Percentiles rank a stretch among this genome's conserved stretches.
Conservation (phyloP, 2,797 vertebrate species). For the Muraenolepis orangiensis region DNA sequence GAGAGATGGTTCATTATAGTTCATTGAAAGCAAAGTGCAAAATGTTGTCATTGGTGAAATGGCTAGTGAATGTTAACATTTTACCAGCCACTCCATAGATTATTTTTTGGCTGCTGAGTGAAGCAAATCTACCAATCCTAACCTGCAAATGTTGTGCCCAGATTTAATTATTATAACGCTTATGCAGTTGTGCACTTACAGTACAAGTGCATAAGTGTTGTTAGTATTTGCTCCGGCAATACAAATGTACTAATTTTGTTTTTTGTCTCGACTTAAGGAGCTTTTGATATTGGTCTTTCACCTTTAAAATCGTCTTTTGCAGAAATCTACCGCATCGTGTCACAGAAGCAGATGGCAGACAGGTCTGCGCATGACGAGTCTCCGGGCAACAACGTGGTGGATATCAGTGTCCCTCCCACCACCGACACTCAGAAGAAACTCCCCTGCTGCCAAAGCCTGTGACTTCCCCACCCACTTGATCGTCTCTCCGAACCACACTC, state of each 20-base stretch:
- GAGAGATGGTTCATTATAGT: background rate
- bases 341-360: conserved; percentile 96
- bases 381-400: conserved; percentile 91
- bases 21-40: too few relatives aligned
- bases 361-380: conserved; percentile 92
- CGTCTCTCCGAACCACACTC: conserved; percentile 8
- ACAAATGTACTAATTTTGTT: background rate
- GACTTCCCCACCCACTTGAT: conserved; percentile 44
- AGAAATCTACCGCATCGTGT: conserved; percentile 98
- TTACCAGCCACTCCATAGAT: too few relatives aligned
- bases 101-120: too few relatives aligned
- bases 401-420: conserved; percentile 95
- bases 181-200: background rate
- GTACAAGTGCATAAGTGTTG: background rate
- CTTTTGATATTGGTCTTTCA: background rate
- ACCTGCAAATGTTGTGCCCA: too few relatives aligned
- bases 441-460: conserved; percentile 97
- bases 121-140: too few relatives aligned
- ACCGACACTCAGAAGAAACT: conserved; percentile 93
- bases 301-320: conserved; percentile 13
- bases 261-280: background rate
- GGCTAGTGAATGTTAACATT: too few relatives aligned
- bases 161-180: background rate
- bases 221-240: background rate
- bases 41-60: too few relatives aligned